These are phyloP conservation scores for Sebastes glaucus DNA, from an alignment of 2,797 vertebrate genomes.

Conservation along the genomic window DNA sequence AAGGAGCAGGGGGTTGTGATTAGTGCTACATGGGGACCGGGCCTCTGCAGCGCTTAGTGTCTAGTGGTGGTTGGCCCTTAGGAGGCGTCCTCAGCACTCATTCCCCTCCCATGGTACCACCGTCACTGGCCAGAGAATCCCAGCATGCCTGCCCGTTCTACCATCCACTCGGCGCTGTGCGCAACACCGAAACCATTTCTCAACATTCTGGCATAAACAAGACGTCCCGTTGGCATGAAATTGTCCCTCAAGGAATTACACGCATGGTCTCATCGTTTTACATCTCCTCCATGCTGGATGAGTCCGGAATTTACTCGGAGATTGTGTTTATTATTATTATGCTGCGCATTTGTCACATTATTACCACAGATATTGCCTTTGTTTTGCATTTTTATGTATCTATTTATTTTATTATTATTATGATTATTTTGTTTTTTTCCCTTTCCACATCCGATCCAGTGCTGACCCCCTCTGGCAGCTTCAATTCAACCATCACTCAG, in stretches of 20 bases:
- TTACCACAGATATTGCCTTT: conserved; percentile 47
- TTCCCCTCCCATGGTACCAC: conserved; percentile 55
- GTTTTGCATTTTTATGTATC: conserved; percentile 44
- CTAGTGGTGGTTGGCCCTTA: conserved; percentile 67
- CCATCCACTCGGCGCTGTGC: conserved; percentile 28
- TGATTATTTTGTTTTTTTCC: not conserved
- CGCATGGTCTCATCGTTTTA: conserved; percentile 67
- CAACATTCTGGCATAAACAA: conserved; percentile 73
- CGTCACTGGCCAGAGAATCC: conserved; percentile 63
- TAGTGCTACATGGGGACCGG: conserved; percentile 73
- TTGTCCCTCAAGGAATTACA: conserved; percentile 72
- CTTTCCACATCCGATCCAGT: conserved; percentile 26
- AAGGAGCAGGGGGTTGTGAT: conserved; percentile 76
- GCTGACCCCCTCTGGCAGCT: conserved; percentile 50
- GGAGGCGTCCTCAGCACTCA: conserved; percentile 52
- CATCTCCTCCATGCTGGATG: conserved; percentile 53
- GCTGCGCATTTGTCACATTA: conserved; percentile 46
- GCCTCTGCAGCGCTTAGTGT: conserved; percentile 63
- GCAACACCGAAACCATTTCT: conserved; percentile 55
- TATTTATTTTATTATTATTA: conserved; percentile 13
- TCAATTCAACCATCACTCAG: conserved; percentile 85
- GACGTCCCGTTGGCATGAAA: conserved; percentile 65
- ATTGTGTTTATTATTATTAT: conserved; percentile 38
- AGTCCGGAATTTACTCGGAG: conserved; percentile 39
- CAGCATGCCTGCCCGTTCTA: conserved; percentile 54